phyloP scores from a whole-genome alignment of 2,888 invertebrate genomes.

The Coelinius sp. region DNA sequence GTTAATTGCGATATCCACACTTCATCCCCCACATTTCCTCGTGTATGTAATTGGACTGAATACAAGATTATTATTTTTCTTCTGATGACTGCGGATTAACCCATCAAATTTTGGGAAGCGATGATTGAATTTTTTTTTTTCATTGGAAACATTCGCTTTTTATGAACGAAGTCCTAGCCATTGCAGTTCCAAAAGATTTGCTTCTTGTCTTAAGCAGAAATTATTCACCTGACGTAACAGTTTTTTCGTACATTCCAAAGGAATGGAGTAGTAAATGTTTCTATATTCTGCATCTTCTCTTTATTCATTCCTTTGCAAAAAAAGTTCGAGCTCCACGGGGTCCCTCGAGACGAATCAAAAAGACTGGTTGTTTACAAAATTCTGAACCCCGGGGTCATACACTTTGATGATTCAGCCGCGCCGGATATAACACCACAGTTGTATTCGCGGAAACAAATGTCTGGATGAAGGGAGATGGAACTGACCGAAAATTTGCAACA shows the following conservation, averaged over 20 bases:
- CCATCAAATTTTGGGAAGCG: background rate
- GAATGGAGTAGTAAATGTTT: no score
- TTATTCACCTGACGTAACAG: no score
- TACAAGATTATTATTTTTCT: background rate
- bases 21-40: slow-evolving; percentile 68
- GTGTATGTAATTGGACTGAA: slow-evolving; percentile 50
- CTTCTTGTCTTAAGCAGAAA: no score
- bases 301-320: background rate
- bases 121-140: no score
- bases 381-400: background rate
- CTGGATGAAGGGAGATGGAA: background rate
- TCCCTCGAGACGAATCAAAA: slow-evolving; percentile 4
- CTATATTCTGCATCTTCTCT: background rate
- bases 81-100: background rate
- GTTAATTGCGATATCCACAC: slow-evolving; percentile 56
- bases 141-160: background rate
- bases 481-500: slow-evolving; percentile 12
- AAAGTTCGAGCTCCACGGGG: background rate
- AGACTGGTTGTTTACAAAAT: slow-evolving; percentile 5
- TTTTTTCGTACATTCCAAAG: no score
- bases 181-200: no score
- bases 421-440: slow-evolving; percentile 8
- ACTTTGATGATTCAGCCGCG: slow-evolving; percentile 7
- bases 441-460: slow-evolving; percentile 11
- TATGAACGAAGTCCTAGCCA: no score